Evolutionary conservation across 2,113 vertebrate genomes (phyloP), one percentile per base, ranked within the genome.

Genomic region (Barbus barbus): DNA sequence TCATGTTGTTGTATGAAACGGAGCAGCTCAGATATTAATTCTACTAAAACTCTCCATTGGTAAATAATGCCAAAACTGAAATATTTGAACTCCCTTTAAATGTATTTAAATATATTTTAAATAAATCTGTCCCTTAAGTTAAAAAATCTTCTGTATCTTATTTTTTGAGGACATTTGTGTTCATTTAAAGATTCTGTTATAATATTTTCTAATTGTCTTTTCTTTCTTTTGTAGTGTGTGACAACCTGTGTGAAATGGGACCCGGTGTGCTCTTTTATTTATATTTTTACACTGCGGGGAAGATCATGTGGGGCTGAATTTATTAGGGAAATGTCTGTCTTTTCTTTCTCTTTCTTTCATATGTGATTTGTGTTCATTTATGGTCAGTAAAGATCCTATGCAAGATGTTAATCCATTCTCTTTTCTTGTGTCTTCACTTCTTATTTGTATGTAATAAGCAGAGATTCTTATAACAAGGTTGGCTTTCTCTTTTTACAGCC

Each of bases 341-440:
- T 44, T 8, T 5, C 8, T 71, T 67, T 58, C 28, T 84, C 85
- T 69, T 67, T 58, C 28, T 84, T 85, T 69, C 84, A 86, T 46
- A 81, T 77, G 71, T 87, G 87, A 85, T 12, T 75, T 87, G 79
- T 12, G 1, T 63, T 14, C 3, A 2, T 28, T 65, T 51, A 51
- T 63, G 56, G 88, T 88, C 24, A 93, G 92, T 92, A 93, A 94
- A 94, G 83, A 85, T 89, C 73, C 92, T 94, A 94, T 94, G 93
- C 93, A 94, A 92, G 82, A 88, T 82, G 18, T 38, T 28, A 60
- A 22, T n/a, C 60, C 28, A 12, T 78, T n/a, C 2, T 79, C 9
- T 83, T 11, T 75, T 73, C 20, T 74, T 83, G 3, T 58, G 14
- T 16, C 12, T 31, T 61, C 16, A 80, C 24, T 24, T 22, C 41